A percentile compares a stretch with the other conserved stretches of the same genome.
These are phyloP conservation scores for Hepsetus odoe DNA, from an alignment of 2,113 vertebrate species.

Conservation along the genomic window DNA sequence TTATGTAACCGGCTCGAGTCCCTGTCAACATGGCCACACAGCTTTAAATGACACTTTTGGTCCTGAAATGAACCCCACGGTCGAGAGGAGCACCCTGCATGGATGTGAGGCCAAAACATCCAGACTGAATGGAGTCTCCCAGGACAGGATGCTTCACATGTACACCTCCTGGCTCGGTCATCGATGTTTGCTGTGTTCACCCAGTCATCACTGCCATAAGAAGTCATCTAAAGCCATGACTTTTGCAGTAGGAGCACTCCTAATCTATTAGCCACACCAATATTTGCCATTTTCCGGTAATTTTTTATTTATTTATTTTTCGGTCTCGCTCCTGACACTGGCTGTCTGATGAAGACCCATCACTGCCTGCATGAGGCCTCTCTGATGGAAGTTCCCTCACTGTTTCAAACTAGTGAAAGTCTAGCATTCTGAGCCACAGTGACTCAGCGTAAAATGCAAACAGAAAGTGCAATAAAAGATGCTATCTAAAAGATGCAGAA, in stretches of 20 bases:
- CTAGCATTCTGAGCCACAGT: not conserved
- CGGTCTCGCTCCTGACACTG: not conserved
- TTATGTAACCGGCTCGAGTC: not conserved
- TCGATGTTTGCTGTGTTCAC: not conserved
- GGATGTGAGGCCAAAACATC: not conserved
- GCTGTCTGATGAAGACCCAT: not conserved
- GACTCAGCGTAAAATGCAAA: constrained; percentile 17
- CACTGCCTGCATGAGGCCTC: not conserved
- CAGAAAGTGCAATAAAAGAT: too few relatives aligned
- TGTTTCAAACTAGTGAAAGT: not conserved
- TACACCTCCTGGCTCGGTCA: not conserved
- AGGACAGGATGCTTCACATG: not conserved
- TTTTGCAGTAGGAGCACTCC: not conserved
- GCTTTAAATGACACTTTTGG: not conserved
- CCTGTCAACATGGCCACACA: not conserved
- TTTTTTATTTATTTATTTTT: not conserved
- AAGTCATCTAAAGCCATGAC: not conserved
- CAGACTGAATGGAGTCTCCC: not conserved
- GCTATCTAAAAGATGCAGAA: too few relatives aligned
- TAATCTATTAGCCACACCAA: not conserved
- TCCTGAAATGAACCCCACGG: not conserved
- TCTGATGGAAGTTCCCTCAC: not conserved
- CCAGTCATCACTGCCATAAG: constrained; percentile 7
- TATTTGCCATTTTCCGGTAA: not conserved
- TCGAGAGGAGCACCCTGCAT: not conserved